Base-by-base conservation (phyloP, 2,113 vertebrate species). In the Peucedramus taeniatus region DNA sequence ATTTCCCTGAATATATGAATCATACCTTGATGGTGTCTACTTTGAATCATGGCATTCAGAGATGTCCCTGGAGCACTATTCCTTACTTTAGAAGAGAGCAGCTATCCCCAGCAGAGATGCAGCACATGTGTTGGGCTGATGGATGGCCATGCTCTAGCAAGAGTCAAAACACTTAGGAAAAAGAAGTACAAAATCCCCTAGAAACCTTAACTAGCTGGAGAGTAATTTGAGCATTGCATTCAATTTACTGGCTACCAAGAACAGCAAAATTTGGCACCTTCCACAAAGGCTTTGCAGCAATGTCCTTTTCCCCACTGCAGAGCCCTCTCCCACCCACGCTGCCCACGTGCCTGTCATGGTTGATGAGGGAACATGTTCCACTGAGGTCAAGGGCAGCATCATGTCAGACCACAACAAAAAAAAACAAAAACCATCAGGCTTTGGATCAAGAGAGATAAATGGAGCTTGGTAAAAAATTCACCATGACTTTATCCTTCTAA, bases 1-100 rank as follows among this genome's bases (percentile, higher is more conserved):
- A 42, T 54, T 94, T 81, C 68, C 69, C 76, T 61, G 83, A 90
- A 86, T 63, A 86, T 77, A 93, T 61, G 70, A 96, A 93, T 83
- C 84, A 86, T 94, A 95, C 94, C 95, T 95, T 76, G 72, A 87
- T 63, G 86, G 83, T 44, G 53, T 92, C 74, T 95, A 60, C 94
- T 90, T 90, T 92, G 90, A 96, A 92, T 89, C 72, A 42, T 4
- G 37, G 69, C 74, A 89, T 90, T 92, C 94, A 96, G 75, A 92
- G 88, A 64, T 88, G 83, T 87, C 81, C 85, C 78, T 27, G 53
- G 94, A 95, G 92, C 56, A 44, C 79, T 76, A 64, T 68, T 84
- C 47, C 84, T 92, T 86, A 85, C 79, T 70, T 84, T 75, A 95
- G 70, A 96, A 44, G 72, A 79, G 90, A 93, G 57, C 74, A 93